Base-by-base conservation (phyloP, 2,113 vertebrate species). In the Chionodraco myersi region DNA sequence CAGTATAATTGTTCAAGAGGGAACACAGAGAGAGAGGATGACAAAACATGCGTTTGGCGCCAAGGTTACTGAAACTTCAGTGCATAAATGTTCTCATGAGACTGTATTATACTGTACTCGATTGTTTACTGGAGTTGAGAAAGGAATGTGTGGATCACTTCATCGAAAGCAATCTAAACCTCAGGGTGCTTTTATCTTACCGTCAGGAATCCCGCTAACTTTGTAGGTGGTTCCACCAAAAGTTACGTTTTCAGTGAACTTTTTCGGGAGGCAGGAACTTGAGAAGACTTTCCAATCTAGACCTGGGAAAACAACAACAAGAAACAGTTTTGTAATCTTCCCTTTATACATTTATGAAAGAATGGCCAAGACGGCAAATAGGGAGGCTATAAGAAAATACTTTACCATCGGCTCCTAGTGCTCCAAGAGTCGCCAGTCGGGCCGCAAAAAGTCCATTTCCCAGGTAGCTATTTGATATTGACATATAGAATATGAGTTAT, bases 261-360 rank as follows among this genome's bases (percentile, higher is more conserved):
- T 95, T 90, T 95, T 97, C 0, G 97, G 98, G 69, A 99, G 94
- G 91, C 98, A 99, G 67, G 97, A 97, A 88, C 98, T 99, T 71
- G 93, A 95, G 84, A 95, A 96, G 78, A 95, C 18, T 86, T 92
- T 96, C 93, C 94, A 94, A 58, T 95, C 95, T 21, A 95, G 85
- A 74, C 92, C 95, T 96, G 75, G 69, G 44, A 73, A 80, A 70
- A 82, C 26, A 60, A 77, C 87, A 67, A 74, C 56, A 75, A 67
- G 10, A 68, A 77, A 52, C 0, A 23, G 34, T 8, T 41, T 45
- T 71, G 26, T 21, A 48, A 41, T 66, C 3, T 59, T 52, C 26
- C 16, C 9, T 41, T 30, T 53, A 5, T 8, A 10, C 52, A 23
- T 6, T 44, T 44, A 26, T 51, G 13, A 70, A 64, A 65, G 30